A percentile compares a stretch with the other conserved stretches of the same genome.
Evolutionary conservation across 2,113 vertebrate species (phyloP).

Genomic region (Coreoperca whiteheadi): DNA sequence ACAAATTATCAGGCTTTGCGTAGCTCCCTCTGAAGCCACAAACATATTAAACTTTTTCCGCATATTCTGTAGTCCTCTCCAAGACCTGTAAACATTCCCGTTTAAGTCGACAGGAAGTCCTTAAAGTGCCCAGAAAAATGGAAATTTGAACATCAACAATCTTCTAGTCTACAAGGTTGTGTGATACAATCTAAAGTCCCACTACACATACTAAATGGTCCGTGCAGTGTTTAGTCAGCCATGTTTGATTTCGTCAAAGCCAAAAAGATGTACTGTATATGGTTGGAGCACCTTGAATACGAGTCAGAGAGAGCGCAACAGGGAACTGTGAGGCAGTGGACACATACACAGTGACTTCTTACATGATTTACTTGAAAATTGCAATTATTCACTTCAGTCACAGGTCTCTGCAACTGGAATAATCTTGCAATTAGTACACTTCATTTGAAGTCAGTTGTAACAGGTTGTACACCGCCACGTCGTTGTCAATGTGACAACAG

Average conservation of each 20-base stretch:
- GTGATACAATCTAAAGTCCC: not conserved
- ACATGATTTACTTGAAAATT: not conserved
- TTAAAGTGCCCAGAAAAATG: not conserved
- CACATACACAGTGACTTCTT: not conserved
- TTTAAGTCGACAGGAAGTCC: not conserved
- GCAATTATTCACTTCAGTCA: not conserved
- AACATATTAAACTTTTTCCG: too few relatives aligned
- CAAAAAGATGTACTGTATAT: not conserved
- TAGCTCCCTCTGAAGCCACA: too few relatives aligned
- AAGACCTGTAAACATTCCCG: not conserved
- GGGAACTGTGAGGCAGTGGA: not conserved
- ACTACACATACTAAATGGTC: not conserved
- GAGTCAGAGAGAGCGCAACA: not conserved
- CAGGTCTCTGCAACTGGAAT: too few relatives aligned
- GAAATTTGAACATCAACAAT: not conserved
- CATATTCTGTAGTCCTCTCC: too few relatives aligned
- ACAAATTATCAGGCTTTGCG: too few relatives aligned
- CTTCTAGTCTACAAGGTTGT: not conserved
- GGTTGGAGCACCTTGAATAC: not conserved
- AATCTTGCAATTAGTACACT: not conserved
- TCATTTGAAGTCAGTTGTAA: not conserved
- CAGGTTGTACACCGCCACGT: not conserved
- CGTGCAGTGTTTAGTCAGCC: not conserved
- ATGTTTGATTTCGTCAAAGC: not conserved
- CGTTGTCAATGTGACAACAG: not conserved